These are phyloP conservation scores for Brotula barbata DNA, from an alignment of 2,797 vertebrate species.

Conservation along the genomic window DNA sequence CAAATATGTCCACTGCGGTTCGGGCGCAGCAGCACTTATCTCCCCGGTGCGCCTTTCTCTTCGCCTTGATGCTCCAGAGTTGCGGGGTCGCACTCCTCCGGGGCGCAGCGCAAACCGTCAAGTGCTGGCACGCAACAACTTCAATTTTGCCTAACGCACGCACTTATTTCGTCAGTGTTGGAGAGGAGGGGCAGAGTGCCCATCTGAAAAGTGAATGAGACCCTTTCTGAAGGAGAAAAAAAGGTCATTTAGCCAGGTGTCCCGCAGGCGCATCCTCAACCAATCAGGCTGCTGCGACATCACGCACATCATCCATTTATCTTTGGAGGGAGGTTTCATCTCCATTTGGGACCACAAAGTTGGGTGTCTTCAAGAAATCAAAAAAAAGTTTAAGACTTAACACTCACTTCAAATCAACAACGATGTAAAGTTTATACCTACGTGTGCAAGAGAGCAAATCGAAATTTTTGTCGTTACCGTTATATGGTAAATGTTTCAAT, in stretches of 20 bases:
- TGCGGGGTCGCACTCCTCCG: conserved; percentile 64
- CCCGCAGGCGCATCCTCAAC: conserved; percentile 42
- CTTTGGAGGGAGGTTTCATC: background rate
- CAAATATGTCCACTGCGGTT: conserved; percentile 51
- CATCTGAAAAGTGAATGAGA: conserved; percentile 82
- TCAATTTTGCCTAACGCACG: conserved; percentile 87
- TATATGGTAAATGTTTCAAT: no score
- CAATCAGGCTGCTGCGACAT: conserved; percentile 35
- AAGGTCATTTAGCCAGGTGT: conserved; percentile 50
- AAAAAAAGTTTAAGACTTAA: no score
- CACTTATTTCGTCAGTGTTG: conserved; percentile 88
- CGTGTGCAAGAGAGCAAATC: background rate
- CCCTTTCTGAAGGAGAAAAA: conserved; percentile 60
- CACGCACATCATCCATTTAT: conserved; percentile 10
- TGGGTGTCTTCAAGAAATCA: background rate
- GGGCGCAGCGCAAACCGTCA: conserved; percentile 70
- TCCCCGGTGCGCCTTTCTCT: conserved; percentile 38
- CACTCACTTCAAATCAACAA: no score
- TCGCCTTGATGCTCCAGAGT: conserved; percentile 52
- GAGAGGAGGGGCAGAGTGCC: conserved; percentile 87
- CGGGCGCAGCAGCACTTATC: conserved; percentile 37
- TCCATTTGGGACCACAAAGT: background rate
- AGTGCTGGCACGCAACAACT: conserved; percentile 83
- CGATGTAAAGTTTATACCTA: background rate
- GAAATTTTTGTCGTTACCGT: no score